Conservation (phyloP, 2,888 invertebrate genomes). For the Anticlea derivata region DNA sequence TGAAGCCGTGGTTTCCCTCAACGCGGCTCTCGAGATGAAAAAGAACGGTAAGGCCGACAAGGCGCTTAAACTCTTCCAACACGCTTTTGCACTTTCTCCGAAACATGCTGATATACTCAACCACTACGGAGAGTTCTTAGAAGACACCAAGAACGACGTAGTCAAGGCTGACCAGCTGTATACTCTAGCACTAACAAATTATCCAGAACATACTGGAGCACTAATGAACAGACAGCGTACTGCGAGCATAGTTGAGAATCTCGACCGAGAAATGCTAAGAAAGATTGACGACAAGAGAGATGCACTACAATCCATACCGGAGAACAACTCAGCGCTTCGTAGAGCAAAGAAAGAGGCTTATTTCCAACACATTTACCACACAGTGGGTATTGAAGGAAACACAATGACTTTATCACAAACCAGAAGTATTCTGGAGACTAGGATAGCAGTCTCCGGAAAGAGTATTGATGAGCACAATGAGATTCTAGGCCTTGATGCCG, state of each 20-base stretch:
- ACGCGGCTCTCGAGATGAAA: slow-evolving; percentile 94
- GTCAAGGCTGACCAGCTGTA: slow-evolving; percentile 96
- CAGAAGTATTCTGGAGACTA: slow-evolving; percentile 95
- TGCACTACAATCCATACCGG: slow-evolving; percentile 91
- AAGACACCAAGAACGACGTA: slow-evolving; percentile 92
- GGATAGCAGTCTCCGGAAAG: slow-evolving; percentile 90
- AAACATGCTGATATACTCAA: slow-evolving; percentile 96
- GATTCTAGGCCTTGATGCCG: slow-evolving; percentile 96
- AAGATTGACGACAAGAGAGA: slow-evolving; percentile 94
- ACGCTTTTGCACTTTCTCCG: slow-evolving; percentile 95
- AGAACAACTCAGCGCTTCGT: slow-evolving; percentile 90
- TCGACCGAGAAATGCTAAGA: slow-evolving; percentile 91
- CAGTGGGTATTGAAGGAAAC: slow-evolving; percentile 98
- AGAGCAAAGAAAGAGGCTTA: slow-evolving; percentile 97
- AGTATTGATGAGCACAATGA: slow-evolving; percentile 99
- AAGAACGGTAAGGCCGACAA: slow-evolving; percentile 92
- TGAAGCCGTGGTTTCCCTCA: slow-evolving; percentile 93
- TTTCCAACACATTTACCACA: slow-evolving; percentile 97
- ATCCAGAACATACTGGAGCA: slow-evolving; percentile 92
- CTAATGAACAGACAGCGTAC: slow-evolving; percentile 92
- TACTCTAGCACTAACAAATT: slow-evolving; percentile 91
- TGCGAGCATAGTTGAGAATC: slow-evolving; percentile 93
- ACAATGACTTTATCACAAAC: slow-evolving; percentile 97
- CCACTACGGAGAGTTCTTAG: slow-evolving; percentile 96
- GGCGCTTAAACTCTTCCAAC: slow-evolving; percentile 93